These are phyloP conservation scores for Dyspetes luteomarginatus DNA, from an alignment of 2,888 invertebrate species.

Conservation along the genomic window DNA sequence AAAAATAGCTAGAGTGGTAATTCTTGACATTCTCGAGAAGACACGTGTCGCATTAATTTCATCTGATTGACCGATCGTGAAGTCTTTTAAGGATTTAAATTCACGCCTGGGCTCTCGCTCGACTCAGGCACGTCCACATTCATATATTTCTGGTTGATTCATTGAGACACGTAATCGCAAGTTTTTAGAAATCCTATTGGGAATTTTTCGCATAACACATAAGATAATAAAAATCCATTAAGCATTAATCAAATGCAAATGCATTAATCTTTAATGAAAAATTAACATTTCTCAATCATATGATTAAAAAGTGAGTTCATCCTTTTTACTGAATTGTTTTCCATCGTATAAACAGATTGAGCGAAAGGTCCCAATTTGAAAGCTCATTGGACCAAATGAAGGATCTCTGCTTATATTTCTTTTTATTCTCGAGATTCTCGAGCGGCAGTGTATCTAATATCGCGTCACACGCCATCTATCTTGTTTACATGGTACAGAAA, in stretches of 20 bases:
- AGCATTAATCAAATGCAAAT: no score
- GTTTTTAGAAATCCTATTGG: neutral
- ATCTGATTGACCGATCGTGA: conserved; percentile 9
- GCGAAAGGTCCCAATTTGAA: neutral
- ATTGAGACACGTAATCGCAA: neutral
- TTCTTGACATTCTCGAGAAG: neutral
- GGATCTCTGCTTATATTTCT: conserved; percentile 31
- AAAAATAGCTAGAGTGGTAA: neutral
- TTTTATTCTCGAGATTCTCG: conserved; percentile 46
- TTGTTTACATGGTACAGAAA: conserved; percentile 53
- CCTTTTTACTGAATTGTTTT: neutral
- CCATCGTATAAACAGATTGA: neutral
- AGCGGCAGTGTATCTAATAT: conserved; percentile 56
- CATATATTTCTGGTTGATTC: neutral
- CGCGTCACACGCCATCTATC: conserved; percentile 51
- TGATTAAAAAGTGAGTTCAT: neutral
- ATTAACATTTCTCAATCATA: neutral
- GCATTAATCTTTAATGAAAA: no score
- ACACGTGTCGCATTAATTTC: neutral
- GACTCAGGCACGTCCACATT: neutral
- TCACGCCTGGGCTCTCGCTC: neutral
- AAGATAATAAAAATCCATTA: no score
- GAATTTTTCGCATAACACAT: neutral
- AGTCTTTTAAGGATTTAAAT: conserved; percentile 13
- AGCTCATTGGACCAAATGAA: neutral